phyloP scores from a whole-genome alignment of 2,797 vertebrate genomes.

The Acanthopagrus latus region DNA sequence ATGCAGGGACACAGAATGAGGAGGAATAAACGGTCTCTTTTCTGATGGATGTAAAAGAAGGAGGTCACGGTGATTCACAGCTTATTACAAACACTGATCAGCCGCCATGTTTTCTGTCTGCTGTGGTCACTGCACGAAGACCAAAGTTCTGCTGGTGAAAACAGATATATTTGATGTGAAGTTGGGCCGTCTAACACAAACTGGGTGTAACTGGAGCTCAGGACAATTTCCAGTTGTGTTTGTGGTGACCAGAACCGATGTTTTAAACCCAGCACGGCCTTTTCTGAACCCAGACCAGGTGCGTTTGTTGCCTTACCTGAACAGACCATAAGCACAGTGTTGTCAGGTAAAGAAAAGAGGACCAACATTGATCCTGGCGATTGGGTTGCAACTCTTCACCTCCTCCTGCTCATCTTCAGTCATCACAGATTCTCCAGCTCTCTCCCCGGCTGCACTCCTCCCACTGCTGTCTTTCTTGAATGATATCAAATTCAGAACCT shows the following conservation, averaged over 20 bases:
- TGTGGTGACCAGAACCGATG: too few species aligned
- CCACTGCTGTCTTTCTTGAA: conserved; percentile 27
- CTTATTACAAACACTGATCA: not conserved
- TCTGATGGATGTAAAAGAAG: conserved; percentile 13
- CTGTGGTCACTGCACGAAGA: not conserved
- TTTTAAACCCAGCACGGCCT: too few species aligned
- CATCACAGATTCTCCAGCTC: not conserved
- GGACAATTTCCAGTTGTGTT: too few species aligned
- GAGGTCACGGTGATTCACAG: conserved; percentile 1
- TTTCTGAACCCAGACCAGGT: too few species aligned
- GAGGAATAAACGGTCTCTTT: not conserved
- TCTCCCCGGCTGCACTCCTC: not conserved
- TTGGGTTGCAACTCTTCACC: not conserved
- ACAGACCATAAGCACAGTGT: too few species aligned
- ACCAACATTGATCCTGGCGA: too few species aligned
- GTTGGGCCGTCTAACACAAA: too few species aligned
- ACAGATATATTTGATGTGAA: too few species aligned
- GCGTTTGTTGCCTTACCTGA: too few species aligned
- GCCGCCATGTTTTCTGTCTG: not conserved
- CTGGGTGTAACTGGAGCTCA: too few species aligned
- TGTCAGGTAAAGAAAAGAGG: too few species aligned
- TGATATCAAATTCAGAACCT: conserved; percentile 47
- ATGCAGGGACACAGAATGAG: not conserved
- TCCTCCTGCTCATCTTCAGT: conserved; percentile 3
- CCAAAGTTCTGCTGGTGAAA: too few species aligned